Base-by-base conservation (phyloP, 2,797 vertebrate species). In the Rhadinocentrus ornatus region DNA sequence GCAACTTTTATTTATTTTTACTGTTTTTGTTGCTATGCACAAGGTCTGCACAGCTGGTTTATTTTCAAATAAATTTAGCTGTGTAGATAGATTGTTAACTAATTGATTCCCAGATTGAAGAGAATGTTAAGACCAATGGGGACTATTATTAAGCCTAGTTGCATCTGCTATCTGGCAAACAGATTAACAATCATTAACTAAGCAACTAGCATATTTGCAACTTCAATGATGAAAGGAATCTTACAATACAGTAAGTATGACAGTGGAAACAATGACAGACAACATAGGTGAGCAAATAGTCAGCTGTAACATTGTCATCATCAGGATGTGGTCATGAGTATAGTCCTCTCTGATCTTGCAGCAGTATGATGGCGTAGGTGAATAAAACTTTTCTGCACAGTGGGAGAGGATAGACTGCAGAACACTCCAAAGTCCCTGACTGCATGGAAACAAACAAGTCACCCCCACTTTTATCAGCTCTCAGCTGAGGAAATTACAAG, bases 361-460 rank as follows among this genome's bases (percentile, higher is more conserved):
- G 15, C 53, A 46, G 6, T 55, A 35, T 61, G 41, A 69, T 24
- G 41, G 56, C 66, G 71, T 73, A 66, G 44, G 64, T 65, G 62
- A 69, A 69, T 64, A 29, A 66, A 58, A 15, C 22, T 52, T 56
- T 78, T 85, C 77, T 24, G 68, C 79, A 60, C 20, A 75, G 79
- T 69, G 65, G 63, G 78, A 78, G 58, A 18, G 83, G 79, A 88
- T 79, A 81, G 50, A 69, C 64, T 54, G 64, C 55, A 70, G 77
- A 81, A 77, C 78, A 79, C 67, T 71, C 54, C 39, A 66, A 13
- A 52, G 76, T 77, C 83, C 79, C 77, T 78, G 65, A 65, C 66
- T 81, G 74, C 73, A 22, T 76, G 80, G 84, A 86, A 89, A 86
- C 77, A 73, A 58, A 71, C 61, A 59, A 73, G 78, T 68, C 85